Conservation (phyloP, 2,888 invertebrate genomes). For the Nomada ferruginata region DNA sequence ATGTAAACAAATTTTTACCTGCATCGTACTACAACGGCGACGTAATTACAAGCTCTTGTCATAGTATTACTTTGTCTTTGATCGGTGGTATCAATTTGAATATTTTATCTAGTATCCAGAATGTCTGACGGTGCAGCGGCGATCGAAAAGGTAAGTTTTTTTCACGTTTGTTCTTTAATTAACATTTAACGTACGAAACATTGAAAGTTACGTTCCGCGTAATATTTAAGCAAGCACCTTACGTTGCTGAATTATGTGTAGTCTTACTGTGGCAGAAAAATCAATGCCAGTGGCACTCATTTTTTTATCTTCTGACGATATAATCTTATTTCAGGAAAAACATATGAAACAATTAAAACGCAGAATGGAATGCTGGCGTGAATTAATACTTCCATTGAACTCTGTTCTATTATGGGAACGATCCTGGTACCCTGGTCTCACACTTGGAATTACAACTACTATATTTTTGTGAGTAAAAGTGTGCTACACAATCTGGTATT, state of each 20-base stretch:
- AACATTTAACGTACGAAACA: background rate
- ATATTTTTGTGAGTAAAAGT: conserved; percentile 85
- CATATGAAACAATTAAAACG: conserved; percentile 90
- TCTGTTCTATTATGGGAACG: conserved; percentile 93
- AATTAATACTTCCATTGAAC: conserved; percentile 89
- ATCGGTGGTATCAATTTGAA: conserved; percentile 46
- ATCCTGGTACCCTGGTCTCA: conserved; percentile 92
- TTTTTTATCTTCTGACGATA: conserved; percentile 40
- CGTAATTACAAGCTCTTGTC: conserved; percentile 19
- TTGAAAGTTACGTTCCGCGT: background rate
- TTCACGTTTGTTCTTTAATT: background rate
- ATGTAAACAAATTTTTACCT: conserved; percentile 18
- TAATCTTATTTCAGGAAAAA: conserved; percentile 84
- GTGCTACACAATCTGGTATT: background rate
- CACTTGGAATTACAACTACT: conserved; percentile 86
- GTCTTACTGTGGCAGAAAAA: conserved; percentile 50
- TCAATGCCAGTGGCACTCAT: conserved; percentile 58
- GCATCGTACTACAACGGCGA: conserved; percentile 19
- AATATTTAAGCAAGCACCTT: background rate
- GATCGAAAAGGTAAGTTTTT: conserved; percentile 68
- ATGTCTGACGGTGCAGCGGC: conserved; percentile 70
- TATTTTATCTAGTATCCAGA: conserved; percentile 36
- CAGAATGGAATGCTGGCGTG: conserved; percentile 90
- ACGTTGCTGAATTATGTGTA: conserved; percentile 11
- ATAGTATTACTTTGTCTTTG: conserved; percentile 2